These are phyloP conservation scores for Penelope pileata DNA, from an alignment of 2,113 vertebrate genomes.

Conservation along the genomic window DNA sequence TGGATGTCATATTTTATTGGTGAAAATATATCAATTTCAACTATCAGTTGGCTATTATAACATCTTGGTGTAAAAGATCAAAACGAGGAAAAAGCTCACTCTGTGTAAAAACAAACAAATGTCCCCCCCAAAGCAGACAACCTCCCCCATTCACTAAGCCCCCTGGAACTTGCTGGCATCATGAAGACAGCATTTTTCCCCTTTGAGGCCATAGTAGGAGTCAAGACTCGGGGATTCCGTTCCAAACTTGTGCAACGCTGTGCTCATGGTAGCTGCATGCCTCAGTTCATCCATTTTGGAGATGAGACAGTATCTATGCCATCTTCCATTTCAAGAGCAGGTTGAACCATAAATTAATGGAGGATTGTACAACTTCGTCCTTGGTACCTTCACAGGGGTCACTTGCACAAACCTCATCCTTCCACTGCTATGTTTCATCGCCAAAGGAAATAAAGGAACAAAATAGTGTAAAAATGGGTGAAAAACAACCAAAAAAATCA, in stretches of 20 bases:
- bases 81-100: conserved; percentile 5
- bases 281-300: not conserved
- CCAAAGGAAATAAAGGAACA: not conserved
- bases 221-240: not conserved
- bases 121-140: not conserved
- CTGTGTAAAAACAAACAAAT: conserved; percentile 19
- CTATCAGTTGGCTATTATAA: conserved; percentile 21
- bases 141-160: accelerated
- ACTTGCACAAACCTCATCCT: not conserved
- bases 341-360: not conserved
- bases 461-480: not conserved
- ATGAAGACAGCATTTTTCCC: not conserved
- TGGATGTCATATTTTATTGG: not conserved
- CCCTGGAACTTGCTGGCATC: conserved; percentile 4
- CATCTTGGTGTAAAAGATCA: conserved; percentile 12
- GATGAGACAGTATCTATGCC: not conserved
- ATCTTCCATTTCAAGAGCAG: not conserved
- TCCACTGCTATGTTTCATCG: not conserved
- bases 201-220: not conserved
- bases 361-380: not conserved
- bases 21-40: conserved; percentile 6
- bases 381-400: not conserved
- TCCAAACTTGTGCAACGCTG: not conserved
- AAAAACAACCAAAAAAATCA: not conserved
- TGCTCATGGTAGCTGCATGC: not conserved